These are phyloP conservation scores for Aegithalos caudatus DNA, from an alignment of 2,113 vertebrate species.

Conservation along the genomic window DNA sequence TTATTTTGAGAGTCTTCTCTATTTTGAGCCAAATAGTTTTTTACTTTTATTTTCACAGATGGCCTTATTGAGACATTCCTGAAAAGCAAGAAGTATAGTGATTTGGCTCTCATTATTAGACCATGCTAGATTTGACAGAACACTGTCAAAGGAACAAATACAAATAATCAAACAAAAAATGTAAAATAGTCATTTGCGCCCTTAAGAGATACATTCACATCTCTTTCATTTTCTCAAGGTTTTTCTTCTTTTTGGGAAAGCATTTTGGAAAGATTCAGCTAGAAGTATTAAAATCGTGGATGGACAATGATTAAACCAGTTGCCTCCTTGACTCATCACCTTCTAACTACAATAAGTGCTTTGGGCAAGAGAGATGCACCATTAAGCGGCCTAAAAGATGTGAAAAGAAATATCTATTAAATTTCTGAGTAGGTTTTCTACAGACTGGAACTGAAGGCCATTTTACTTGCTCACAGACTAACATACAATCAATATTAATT, in stretches of 20 bases:
- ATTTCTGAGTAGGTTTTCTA: constrained; percentile 16
- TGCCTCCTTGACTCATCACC: background rate
- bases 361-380: background rate
- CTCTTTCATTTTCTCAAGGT: background rate
- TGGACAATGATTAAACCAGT: background rate
- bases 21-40: background rate
- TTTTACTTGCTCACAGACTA: background rate
- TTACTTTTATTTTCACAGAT: background rate
- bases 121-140: background rate
- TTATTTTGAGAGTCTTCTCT: background rate
- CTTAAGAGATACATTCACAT: background rate
- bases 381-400: background rate
- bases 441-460: background rate
- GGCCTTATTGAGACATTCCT: background rate
- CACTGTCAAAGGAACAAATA: background rate
- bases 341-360: background rate
- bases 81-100: background rate
- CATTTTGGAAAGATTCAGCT: background rate
- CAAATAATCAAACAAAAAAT: background rate
- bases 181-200: background rate
- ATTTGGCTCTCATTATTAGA: background rate
- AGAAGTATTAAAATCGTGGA: background rate
- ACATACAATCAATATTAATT: constrained; percentile 8
- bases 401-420: background rate
- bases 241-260: background rate